These are phyloP conservation scores for Pundamilia nyererei DNA, from an alignment of 2,113 vertebrate species.

Conservation along the genomic window DNA sequence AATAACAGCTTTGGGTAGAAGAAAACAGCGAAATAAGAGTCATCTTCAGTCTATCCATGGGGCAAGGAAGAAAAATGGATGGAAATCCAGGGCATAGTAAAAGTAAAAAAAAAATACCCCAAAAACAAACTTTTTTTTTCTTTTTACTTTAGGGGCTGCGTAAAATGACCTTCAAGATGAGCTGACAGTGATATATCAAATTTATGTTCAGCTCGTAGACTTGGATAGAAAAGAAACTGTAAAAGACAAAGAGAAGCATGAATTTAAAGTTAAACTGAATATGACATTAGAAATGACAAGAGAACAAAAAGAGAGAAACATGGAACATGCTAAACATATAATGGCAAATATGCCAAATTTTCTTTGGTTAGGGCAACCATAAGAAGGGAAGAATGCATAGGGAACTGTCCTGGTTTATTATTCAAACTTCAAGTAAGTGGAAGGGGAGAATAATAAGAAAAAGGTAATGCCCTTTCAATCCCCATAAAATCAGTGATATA, in stretches of 20 bases:
- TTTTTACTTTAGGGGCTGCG: background rate
- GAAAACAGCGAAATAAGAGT: background rate
- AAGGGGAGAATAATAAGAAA: accelerated
- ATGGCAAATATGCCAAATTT: background rate
- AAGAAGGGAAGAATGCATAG: background rate
- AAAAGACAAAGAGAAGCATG: background rate
- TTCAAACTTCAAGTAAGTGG: background rate
- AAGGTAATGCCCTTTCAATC: background rate
- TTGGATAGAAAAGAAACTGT: background rate
- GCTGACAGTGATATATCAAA: background rate
- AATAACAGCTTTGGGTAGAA: background rate
- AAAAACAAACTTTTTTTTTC: background rate
- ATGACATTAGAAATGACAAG: background rate
- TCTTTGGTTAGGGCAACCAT: background rate
- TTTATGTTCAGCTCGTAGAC: background rate
- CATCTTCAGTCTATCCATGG: background rate
- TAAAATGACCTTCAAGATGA: background rate
- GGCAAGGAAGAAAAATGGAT: background rate
- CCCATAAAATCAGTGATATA: background rate
- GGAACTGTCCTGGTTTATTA: background rate
- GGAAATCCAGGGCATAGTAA: background rate
- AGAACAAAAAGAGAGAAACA: background rate
- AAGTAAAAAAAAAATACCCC: background rate
- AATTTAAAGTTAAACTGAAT: background rate
- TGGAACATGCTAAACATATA: background rate